These are phyloP conservation scores for Hiodon tergisus DNA, from an alignment of 2,113 vertebrate genomes.

Conservation along the genomic window DNA sequence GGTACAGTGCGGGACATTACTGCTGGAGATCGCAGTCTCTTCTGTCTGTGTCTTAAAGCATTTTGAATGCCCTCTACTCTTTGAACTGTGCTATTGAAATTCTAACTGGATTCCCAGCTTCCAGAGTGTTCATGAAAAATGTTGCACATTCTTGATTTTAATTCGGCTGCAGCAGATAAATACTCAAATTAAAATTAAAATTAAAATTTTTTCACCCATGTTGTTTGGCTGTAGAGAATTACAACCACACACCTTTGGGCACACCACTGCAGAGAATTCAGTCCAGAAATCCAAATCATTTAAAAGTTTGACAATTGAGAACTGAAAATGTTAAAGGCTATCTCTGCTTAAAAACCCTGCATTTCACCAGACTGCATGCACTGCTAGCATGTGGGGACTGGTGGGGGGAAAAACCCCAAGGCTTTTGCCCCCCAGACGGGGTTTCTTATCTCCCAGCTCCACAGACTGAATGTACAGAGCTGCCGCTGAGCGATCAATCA, in stretches of 20 bases:
- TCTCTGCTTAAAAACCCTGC: background rate
- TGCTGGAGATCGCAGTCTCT: too few species aligned
- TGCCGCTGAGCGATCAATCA: constrained; percentile 14
- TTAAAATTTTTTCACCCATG: background rate
- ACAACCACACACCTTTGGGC: background rate
- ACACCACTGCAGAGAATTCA: background rate
- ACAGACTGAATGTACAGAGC: constrained; percentile 1
- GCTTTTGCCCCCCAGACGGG: background rate
- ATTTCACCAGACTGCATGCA: background rate
- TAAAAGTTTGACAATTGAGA: background rate
- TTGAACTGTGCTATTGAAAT: too few species aligned
- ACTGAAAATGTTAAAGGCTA: too few species aligned
- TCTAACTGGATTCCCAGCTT: background rate
- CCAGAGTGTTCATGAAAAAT: background rate
- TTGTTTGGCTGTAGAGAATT: background rate
- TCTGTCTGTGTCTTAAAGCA: too few species aligned
- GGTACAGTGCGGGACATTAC: too few species aligned
- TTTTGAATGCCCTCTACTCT: too few species aligned
- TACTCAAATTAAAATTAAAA: background rate
- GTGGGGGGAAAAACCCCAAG: background rate
- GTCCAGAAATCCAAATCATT: background rate
- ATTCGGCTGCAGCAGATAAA: background rate
- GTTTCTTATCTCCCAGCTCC: constrained; percentile 6
- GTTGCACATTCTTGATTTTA: background rate
- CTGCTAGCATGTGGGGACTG: background rate